These are phyloP conservation scores for Lepilemur septentrionalis DNA, from an alignment of 2,797 vertebrate genomes.

Conservation along the genomic window DNA sequence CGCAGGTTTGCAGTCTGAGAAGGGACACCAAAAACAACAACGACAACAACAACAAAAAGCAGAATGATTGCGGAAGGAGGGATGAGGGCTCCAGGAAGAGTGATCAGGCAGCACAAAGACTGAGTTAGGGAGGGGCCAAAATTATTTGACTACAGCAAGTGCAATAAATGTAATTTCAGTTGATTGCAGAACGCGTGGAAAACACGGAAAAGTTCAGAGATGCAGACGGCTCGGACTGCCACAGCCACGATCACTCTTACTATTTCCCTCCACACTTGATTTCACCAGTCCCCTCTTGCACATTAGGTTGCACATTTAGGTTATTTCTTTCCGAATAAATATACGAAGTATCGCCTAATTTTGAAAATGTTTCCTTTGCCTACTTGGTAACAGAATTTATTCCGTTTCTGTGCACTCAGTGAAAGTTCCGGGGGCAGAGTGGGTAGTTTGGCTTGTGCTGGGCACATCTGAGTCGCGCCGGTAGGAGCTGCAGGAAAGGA, in stretches of 20 bases:
- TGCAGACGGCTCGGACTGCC: not conserved
- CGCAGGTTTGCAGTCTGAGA: not conserved
- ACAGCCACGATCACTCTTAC: not conserved
- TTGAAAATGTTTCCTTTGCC: not conserved
- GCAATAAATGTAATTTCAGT: not conserved
- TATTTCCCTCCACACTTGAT: not conserved
- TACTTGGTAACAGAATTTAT: not conserved
- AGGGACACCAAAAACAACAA: not conserved
- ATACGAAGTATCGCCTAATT: not conserved
- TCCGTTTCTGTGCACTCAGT: not conserved
- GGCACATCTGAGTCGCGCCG: not conserved
- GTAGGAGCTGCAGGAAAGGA: rapidly evolving
- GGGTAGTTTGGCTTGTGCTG: too few species aligned
- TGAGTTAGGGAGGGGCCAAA: not conserved
- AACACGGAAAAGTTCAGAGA: not conserved
- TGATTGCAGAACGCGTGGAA: not conserved
- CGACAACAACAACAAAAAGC: too few species aligned
- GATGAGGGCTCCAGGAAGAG: not conserved
- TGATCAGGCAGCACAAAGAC: not conserved
- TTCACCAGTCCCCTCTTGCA: not conserved
- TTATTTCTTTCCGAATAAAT: not conserved
- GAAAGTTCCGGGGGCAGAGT: not conserved
- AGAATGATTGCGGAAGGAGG: too few species aligned
- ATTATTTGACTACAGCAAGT: too few species aligned
- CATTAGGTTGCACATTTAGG: not conserved